Conservation (phyloP, 2,888 invertebrate genomes). For the Synergus japonicus region DNA sequence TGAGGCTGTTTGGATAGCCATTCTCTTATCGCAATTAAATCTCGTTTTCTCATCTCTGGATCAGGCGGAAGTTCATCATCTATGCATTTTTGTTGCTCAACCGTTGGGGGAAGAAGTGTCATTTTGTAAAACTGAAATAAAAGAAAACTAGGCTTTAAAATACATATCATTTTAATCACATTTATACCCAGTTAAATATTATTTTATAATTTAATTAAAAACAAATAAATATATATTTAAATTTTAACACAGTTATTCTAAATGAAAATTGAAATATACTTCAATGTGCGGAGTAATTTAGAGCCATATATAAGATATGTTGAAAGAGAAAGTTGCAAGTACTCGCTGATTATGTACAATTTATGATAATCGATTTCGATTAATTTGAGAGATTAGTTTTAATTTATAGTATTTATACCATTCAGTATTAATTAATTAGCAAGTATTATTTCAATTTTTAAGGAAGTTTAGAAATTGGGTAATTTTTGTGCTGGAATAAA, state of each 20-base stretch:
- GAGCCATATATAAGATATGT: neutral
- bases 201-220: neutral
- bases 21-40: conserved; percentile 69
- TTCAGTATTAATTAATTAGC: neutral
- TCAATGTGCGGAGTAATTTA: neutral
- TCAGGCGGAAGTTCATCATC: conserved; percentile 70
- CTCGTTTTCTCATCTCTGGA: conserved; percentile 70
- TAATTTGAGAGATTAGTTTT: too few species aligned
- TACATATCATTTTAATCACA: neutral
- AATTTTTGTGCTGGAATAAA: neutral
- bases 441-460: neutral
- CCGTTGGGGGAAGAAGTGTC: conserved; percentile 72
- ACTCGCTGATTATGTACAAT: too few species aligned
- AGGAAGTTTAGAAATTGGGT: neutral
- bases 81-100: conserved; percentile 72
- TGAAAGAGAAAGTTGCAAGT: neutral
- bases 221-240: neutral
- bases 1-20: conserved; percentile 76
- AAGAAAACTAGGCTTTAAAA: neutral
- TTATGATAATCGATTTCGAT: too few species aligned
- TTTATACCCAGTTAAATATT: too few species aligned
- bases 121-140: conserved; percentile 56
- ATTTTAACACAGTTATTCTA: too few species aligned
- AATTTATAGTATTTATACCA: too few species aligned
- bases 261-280: too few species aligned